Percentiles rank a stretch among this genome's conserved stretches.
These are phyloP conservation scores for Pheosia gnoma DNA, from an alignment of 2,888 invertebrate genomes.

Conservation along the genomic window DNA sequence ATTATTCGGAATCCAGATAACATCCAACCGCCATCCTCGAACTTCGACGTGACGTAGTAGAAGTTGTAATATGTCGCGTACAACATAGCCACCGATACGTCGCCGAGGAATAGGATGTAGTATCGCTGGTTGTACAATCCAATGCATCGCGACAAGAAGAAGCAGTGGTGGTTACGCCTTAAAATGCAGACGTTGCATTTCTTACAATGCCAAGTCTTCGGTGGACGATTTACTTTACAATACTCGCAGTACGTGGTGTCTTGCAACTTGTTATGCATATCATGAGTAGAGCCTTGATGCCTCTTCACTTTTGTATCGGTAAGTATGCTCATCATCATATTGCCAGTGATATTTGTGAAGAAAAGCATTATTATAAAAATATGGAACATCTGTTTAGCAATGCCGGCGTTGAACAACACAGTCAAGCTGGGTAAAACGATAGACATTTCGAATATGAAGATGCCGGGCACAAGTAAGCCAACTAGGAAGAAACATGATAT, in stretches of 20 bases:
- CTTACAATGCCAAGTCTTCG: slow-evolving; percentile 93
- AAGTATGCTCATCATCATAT: slow-evolving; percentile 56
- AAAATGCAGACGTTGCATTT: slow-evolving; percentile 91
- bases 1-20: slow-evolving; percentile 45
- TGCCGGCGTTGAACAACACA: slow-evolving; percentile 42
- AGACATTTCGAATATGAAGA: slow-evolving; percentile 56
- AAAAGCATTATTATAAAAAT: slow-evolving; percentile 47
- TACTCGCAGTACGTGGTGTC: slow-evolving; percentile 85
- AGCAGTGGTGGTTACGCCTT: slow-evolving; percentile 93
- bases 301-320: slow-evolving; percentile 42
- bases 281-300: too few relatives aligned
- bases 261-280: too few relatives aligned
- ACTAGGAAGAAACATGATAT: slow-evolving; percentile 41
- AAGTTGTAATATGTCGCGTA: slow-evolving; percentile 88
- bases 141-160: slow-evolving; percentile 92
- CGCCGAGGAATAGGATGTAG: slow-evolving; percentile 88
- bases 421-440: slow-evolving; percentile 54
- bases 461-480: slow-evolving; percentile 53
- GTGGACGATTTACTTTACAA: slow-evolving; percentile 88
- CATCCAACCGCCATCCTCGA: slow-evolving; percentile 42
- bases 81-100: slow-evolving; percentile 86
- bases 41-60: slow-evolving; percentile 81
- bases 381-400: slow-evolving; percentile 46
- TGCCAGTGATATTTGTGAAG: slow-evolving; percentile 63
- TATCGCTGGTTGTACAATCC: slow-evolving; percentile 92